Evolutionary conservation across 2,888 invertebrate genomes (phyloP).

Genomic region (Patella depressa): DNA sequence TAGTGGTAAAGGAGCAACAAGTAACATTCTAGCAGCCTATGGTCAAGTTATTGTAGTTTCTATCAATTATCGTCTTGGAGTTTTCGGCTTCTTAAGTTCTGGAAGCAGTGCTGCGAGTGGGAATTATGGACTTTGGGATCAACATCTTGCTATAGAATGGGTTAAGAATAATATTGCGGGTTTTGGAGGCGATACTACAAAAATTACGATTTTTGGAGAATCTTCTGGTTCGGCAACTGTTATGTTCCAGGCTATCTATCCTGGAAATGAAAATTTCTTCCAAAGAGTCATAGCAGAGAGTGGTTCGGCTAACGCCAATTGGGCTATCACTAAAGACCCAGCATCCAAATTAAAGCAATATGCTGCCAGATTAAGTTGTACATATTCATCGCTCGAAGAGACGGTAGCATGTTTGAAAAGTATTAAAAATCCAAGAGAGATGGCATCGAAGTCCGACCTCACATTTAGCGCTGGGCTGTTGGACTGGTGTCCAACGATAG

Average conservation of each 20-base stretch:
- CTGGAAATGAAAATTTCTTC: constrained; percentile 47
- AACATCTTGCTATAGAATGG: constrained; percentile 51
- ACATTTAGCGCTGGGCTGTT: neutral
- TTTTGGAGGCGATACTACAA: constrained; percentile 46
- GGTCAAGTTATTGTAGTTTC: constrained; percentile 48
- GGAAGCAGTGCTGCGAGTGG: constrained; percentile 44
- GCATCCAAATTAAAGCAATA: neutral
- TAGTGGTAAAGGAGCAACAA: constrained; percentile 21
- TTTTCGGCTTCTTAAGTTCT: constrained; percentile 53
- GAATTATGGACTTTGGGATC: constrained; percentile 57
- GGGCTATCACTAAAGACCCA: constrained; percentile 3
- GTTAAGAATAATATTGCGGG: constrained; percentile 46
- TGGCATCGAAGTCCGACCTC: neutral
- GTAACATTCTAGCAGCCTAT: constrained; percentile 26
- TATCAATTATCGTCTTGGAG: constrained; percentile 49
- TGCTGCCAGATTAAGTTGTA: neutral
- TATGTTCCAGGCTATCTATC: constrained; percentile 43
- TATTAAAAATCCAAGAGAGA: constrained; percentile 2
- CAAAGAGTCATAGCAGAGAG: constrained; percentile 50
- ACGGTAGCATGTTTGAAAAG: neutral
- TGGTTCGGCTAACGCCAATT: constrained; percentile 35
- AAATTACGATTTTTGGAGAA: constrained; percentile 53
- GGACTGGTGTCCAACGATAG: neutral
- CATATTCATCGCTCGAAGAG: neutral
- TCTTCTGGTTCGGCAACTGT: constrained; percentile 51